Conservation (phyloP, 2,113 vertebrate species). For the Bos taurus region ARS-UCD2.0 NC_037335.1:12532501-12533000, state of each 20-base stretch:
- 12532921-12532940: neutral
- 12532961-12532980: neutral
- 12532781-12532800: neutral
- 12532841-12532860: neutral
- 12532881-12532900: neutral
- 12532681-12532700: neutral
- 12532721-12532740: neutral
- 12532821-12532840: neutral
- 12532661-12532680: neutral
- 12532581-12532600: neutral
- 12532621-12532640: neutral
- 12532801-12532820: neutral
- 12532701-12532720: neutral
- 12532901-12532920: neutral
- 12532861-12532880: neutral
- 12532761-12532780: neutral
- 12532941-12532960: neutral
- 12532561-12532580: neutral
- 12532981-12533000: neutral
- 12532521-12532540: neutral
- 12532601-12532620: neutral
- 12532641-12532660: neutral
- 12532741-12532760: neutral
- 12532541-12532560: neutral
- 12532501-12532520: neutral